Conservation (phyloP, 1,140 invertebrate genomes). For the Drosophila erecta region DNA sequence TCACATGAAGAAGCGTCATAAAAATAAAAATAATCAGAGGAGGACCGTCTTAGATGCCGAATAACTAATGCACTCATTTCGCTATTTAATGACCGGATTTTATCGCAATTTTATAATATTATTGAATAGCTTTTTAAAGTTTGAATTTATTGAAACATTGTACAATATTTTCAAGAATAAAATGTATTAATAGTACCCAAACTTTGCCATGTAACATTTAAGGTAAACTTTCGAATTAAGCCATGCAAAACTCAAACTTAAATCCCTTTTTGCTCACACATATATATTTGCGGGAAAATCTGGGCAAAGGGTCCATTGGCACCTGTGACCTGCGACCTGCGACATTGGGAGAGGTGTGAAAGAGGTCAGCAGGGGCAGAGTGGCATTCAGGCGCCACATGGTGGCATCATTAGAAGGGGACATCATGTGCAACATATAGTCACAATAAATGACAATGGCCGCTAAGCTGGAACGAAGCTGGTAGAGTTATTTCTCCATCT, state of each 20-base stretch:
- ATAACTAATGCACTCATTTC: background rate
- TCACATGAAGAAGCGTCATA: conserved; percentile 35
- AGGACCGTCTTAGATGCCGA: background rate
- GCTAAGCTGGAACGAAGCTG: background rate
- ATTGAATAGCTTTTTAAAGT: too few species aligned
- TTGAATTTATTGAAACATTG: too few species aligned
- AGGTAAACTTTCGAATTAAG: too few species aligned
- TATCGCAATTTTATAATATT: too few species aligned
- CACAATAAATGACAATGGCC: conserved; percentile 40
- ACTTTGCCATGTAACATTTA: too few species aligned
- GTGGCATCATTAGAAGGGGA: conserved; percentile 33
- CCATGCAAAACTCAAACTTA: background rate
- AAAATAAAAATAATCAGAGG: conserved; percentile 10
- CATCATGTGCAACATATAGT: conserved; percentile 46
- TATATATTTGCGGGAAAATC: background rate
- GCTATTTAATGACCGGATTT: too few species aligned
- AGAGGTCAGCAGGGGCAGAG: background rate
- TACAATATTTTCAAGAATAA: too few species aligned
- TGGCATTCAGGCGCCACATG: conserved; percentile 20
- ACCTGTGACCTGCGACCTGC: conserved; percentile 11
- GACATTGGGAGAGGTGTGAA: background rate
- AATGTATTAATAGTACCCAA: too few species aligned
- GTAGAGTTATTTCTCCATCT: conserved; percentile 7
- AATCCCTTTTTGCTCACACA: background rate
- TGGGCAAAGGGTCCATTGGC: conserved; percentile 32